These are phyloP conservation scores for Bradysia coprophila DNA, from an alignment of 1,140 invertebrate genomes.

Conservation along the genomic window DNA sequence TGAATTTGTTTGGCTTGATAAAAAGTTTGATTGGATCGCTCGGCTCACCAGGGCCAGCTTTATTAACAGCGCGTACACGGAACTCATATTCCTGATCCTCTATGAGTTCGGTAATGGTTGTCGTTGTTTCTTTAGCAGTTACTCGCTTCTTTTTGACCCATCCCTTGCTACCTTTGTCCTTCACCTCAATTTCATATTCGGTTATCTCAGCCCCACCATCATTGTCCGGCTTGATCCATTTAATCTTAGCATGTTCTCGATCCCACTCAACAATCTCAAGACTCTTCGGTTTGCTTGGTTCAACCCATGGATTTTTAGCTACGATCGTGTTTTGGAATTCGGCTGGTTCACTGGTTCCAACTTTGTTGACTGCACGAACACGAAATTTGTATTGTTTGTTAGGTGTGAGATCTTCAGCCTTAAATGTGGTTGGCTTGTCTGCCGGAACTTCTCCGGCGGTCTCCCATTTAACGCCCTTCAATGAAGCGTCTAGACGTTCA, in stretches of 20 bases:
- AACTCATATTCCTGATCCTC: constrained; percentile 95
- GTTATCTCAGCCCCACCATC: constrained; percentile 89
- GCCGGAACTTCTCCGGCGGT: constrained; percentile 53
- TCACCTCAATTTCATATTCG: constrained; percentile 82
- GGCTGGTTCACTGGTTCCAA: constrained; percentile 74
- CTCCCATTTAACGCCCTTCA: constrained; percentile 78
- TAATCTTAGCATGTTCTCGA: constrained; percentile 83
- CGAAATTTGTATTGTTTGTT: constrained; percentile 91
- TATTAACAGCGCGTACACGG: constrained; percentile 86
- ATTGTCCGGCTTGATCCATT: constrained; percentile 74
- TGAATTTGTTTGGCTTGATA: constrained; percentile 69
- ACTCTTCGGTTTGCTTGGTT: constrained; percentile 78
- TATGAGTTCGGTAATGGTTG: constrained; percentile 74
- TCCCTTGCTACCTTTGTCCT: constrained; percentile 82
- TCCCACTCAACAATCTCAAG: constrained; percentile 92
- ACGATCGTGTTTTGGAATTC: constrained; percentile 67
- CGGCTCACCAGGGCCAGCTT: constrained; percentile 86
- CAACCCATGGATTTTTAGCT: constrained; percentile 97
- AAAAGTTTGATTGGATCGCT: constrained; percentile 89
- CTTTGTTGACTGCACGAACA: constrained; percentile 83
- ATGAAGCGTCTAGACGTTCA: constrained; percentile 80
- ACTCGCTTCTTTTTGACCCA: constrained; percentile 69
- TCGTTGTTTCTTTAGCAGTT: constrained; percentile 49
- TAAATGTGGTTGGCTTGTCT: constrained; percentile 46
- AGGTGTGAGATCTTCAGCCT: constrained; percentile 69